Evolutionary conservation across 2,797 vertebrate species (phyloP).

Genomic region (Austrolebias charrua): DNA sequence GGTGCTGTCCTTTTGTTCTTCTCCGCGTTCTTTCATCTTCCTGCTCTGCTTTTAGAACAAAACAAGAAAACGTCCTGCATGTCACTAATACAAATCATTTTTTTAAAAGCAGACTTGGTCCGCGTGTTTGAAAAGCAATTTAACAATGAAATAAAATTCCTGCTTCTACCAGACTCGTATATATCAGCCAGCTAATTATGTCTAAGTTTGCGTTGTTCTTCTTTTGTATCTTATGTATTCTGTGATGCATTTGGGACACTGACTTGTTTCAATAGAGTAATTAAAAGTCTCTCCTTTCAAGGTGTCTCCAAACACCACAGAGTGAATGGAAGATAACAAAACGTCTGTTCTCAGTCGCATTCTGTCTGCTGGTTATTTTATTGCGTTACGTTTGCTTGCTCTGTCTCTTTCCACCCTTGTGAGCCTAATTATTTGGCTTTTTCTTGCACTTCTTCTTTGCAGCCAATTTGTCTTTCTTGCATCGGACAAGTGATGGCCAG

Average conservation of each 20-base stretch:
- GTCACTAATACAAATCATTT: slow-evolving; percentile 12
- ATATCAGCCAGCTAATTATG: slow-evolving; percentile 48
- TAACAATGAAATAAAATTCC: slow-evolving; percentile 1
- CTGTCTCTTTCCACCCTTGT: slow-evolving; percentile 36
- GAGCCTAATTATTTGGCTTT: slow-evolving; percentile 50
- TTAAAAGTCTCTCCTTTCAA: slow-evolving; percentile 58
- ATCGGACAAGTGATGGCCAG: slow-evolving; percentile 33
- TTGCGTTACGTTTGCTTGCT: slow-evolving; percentile 23
- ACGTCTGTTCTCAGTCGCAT: slow-evolving; percentile 46
- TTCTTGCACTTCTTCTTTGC: slow-evolving; percentile 30
- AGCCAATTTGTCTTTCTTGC: slow-evolving; percentile 39
- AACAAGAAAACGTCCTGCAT: slow-evolving; percentile 9
- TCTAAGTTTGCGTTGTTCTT: slow-evolving; percentile 49
- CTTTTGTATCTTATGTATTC: slow-evolving; percentile 36
- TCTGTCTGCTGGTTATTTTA: slow-evolving; percentile 28
- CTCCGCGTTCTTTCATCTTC: slow-evolving; percentile 1
- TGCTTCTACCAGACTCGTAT: slow-evolving; percentile 2
- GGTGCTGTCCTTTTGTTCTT: slow-evolving; percentile 37
- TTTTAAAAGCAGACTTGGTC: slow-evolving; percentile 19
- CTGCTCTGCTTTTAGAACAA: slow-evolving; percentile 11
- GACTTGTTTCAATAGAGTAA: slow-evolving; percentile 56
- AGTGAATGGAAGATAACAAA: slow-evolving; percentile 28
- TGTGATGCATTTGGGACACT: slow-evolving; percentile 38
- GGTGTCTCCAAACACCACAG: slow-evolving; percentile 37
- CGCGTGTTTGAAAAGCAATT: not conserved